Percentiles rank a stretch among this genome's conserved stretches.
These are phyloP conservation scores for Chlamydotis undulata DNA, from an alignment of 2,113 vertebrate genomes.

Conservation along the genomic window DNA sequence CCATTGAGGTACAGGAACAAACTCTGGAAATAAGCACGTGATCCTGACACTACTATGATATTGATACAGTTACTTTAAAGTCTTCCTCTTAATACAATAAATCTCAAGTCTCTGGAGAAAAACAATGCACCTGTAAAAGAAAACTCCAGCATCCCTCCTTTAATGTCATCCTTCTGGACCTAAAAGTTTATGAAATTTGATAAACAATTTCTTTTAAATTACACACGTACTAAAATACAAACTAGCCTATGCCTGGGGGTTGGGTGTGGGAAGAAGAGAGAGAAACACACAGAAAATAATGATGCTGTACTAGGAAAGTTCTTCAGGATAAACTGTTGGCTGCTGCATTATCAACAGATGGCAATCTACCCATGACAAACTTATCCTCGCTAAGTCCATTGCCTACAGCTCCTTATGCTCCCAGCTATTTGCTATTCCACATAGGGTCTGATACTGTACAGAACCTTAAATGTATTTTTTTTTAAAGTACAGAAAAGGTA, in stretches of 20 bases:
- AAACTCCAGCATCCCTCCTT: not conserved
- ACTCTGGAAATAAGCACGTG: not conserved
- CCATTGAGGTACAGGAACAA: not conserved
- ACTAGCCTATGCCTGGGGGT: not conserved
- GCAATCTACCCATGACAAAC: not conserved
- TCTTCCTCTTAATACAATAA: not conserved
- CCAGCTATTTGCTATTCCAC: not conserved
- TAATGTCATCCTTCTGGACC: not conserved
- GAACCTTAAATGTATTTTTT: not conserved
- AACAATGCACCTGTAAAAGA: not conserved
- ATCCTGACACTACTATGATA: not conserved
- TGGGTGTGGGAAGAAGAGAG: fast-evolving
- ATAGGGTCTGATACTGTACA: not conserved
- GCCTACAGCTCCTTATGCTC: not conserved
- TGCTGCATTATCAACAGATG: not conserved
- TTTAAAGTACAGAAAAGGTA: not conserved
- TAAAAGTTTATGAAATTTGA: not conserved
- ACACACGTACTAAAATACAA: not conserved
- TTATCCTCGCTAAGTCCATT: not conserved
- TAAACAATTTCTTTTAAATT: not conserved
- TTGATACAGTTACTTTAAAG: not conserved
- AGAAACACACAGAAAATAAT: not conserved
- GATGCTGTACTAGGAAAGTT: not conserved
- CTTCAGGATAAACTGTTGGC: not conserved
- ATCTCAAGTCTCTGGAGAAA: not conserved